Percentiles rank a stretch among this genome's conserved stretches.
Evolutionary conservation across 2,797 vertebrate genomes (phyloP).

Genomic region (Coregonus sp.): DNA sequence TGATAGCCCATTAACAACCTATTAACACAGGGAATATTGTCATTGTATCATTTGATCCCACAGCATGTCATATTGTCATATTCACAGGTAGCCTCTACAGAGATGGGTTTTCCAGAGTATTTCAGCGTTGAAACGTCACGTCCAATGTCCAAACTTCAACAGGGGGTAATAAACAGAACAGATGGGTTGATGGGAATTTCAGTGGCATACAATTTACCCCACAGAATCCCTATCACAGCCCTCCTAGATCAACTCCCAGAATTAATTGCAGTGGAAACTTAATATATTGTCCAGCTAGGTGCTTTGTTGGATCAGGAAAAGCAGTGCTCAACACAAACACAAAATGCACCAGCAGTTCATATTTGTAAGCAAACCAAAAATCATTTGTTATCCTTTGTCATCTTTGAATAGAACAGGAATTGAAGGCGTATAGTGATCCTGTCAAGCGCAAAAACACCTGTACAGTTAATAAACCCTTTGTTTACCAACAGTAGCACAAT

Average conservation of each 20-base stretch:
- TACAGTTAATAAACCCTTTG: not conserved
- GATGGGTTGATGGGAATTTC: constrained; percentile 1
- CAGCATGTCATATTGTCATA: not conserved
- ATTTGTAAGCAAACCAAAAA: not conserved
- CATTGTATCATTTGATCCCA: constrained; percentile 3
- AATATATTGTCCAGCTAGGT: not conserved
- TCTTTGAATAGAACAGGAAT: not conserved
- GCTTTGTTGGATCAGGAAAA: not conserved
- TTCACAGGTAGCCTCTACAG: not conserved
- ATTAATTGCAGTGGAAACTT: not conserved
- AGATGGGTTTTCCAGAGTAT: not conserved
- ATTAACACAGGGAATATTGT: constrained; percentile 16
- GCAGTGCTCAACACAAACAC: not conserved
- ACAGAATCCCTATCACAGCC: not conserved
- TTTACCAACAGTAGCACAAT: not conserved
- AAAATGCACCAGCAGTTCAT: not conserved
- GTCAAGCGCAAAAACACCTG: not conserved
- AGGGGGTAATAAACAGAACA: not conserved
- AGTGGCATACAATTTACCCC: not conserved
- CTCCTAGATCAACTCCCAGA: not conserved
- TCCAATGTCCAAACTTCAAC: constrained; percentile 1
- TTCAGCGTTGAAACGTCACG: not conserved
- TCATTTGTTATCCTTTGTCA: not conserved
- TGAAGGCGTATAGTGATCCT: not conserved
- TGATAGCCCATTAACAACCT: constrained; percentile 11